Evolutionary conservation across 2,113 vertebrate species (phyloP).

Genomic region (Cariama cristata): DNA sequence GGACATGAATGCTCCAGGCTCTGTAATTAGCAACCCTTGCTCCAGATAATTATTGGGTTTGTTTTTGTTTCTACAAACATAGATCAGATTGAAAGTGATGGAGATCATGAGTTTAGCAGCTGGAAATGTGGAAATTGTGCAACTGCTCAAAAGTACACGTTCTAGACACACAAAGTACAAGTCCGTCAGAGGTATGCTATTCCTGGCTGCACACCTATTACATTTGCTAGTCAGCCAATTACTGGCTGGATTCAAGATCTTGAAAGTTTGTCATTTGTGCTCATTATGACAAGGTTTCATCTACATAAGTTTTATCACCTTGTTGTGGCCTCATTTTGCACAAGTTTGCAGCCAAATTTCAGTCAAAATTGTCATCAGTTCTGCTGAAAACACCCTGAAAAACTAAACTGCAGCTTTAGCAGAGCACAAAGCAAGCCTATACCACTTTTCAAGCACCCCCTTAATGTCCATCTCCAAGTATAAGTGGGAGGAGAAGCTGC

Average conservation of each 20-base stretch:
- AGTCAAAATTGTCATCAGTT: background rate
- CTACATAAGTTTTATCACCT: background rate
- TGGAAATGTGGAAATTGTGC: background rate
- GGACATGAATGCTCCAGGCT: background rate
- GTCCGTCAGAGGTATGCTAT: background rate
- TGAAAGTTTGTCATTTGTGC: background rate
- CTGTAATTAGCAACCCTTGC: background rate
- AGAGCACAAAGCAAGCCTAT: background rate
- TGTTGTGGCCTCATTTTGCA: background rate
- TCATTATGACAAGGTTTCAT: background rate
- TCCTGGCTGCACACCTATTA: background rate
- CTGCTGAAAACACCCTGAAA: background rate
- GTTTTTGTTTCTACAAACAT: background rate
- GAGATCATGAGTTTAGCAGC: background rate
- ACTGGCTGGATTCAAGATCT: background rate
- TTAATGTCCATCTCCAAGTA: background rate
- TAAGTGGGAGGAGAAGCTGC: background rate
- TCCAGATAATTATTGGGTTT: background rate
- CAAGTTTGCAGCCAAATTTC: background rate
- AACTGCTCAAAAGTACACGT: background rate
- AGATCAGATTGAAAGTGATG: background rate
- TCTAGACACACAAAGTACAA: background rate
- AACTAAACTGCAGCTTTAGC: background rate
- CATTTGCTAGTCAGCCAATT: background rate
- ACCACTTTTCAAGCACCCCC: background rate